Base-by-base conservation (phyloP, 2,113 vertebrate species). In the Raja brachyura region DNA sequence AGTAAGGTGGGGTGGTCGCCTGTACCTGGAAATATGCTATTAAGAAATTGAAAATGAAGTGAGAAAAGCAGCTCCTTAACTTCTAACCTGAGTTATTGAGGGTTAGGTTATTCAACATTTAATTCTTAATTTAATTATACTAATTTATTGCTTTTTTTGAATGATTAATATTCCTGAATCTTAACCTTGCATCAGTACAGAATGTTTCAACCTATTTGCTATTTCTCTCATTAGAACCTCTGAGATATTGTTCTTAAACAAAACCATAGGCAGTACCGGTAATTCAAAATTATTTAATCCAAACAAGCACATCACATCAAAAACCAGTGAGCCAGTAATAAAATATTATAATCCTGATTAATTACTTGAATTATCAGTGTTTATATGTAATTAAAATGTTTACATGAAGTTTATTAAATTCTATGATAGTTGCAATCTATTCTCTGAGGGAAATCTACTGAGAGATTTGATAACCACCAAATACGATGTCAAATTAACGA, bases 301-400 rank as follows among this genome's bases (percentile, higher is more conserved):
- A 61, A 59, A 3, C 11, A 59, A 85, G 25, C 81, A 85, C 9
- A 56, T 61, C 22, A 85, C 25, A 54, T 85, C 54, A 66, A 88
- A 85, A 88, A 63, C 59, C 14, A 31, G 79, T 11, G n/a, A 31
- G 83, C 83, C 13, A 31, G 28, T 63, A 66, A 88, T 59, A n/a
- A 73, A 31, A 77, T 77, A 33, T 75, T 75, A 25, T 11, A 77
- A 88, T 63, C 83, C 83, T 86, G 59, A 88, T 7, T 63, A 66
- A 88, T 63, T 88, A 88, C 83, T 66, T 88, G 83, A 88, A 66
- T 88, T 88, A 13, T 33, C 31, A 63, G n/a, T 66, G 79, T 83
- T 59, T 31, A 88, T 63, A 86, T 88, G n/a, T 31, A 88, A 88
- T 63, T 88, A 63, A 63, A 63, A 86, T 31, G 28, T 88, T 88